Evolutionary conservation across 1,140 invertebrate species (phyloP).

Genomic region (Diabrotica undecimpunctata): DNA sequence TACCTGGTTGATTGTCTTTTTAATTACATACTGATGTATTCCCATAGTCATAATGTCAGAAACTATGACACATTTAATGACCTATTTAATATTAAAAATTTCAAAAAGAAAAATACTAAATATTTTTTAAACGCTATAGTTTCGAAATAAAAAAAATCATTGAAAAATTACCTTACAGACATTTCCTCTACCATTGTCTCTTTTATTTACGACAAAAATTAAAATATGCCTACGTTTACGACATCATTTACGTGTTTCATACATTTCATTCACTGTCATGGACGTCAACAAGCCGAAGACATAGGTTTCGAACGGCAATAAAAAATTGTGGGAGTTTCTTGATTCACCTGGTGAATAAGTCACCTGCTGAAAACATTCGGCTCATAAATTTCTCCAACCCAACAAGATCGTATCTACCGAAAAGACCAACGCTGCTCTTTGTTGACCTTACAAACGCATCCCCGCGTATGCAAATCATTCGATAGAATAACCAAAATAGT

Average conservation of each 20-base stretch:
- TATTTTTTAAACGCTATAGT: no score
- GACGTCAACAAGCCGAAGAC: background rate
- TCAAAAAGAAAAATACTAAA: no score
- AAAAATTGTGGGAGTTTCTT: slow-evolving; percentile 2
- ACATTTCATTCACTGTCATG: background rate
- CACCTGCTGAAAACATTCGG: background rate
- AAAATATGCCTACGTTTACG: background rate
- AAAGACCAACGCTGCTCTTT: background rate
- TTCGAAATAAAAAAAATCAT: no score
- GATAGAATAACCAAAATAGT: background rate
- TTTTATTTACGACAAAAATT: background rate
- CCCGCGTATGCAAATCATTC: background rate
- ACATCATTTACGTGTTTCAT: background rate
- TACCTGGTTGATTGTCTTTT: no score
- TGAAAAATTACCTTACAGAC: no score
- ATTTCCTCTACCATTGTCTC: background rate
- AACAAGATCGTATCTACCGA: background rate
- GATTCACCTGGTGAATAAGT: slow-evolving; percentile 2
- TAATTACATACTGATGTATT: no score
- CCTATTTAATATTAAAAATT: no score
- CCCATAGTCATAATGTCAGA: no score
- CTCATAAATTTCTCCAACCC: background rate
- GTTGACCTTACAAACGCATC: background rate
- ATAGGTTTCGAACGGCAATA: slow-evolving; percentile 1
- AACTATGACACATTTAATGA: no score